Percentiles rank a stretch among this genome's conserved stretches.
These are phyloP conservation scores for Paradoxurus hermaphroditus DNA, from an alignment of 2,113 vertebrate genomes.

Conservation along the genomic window DNA sequence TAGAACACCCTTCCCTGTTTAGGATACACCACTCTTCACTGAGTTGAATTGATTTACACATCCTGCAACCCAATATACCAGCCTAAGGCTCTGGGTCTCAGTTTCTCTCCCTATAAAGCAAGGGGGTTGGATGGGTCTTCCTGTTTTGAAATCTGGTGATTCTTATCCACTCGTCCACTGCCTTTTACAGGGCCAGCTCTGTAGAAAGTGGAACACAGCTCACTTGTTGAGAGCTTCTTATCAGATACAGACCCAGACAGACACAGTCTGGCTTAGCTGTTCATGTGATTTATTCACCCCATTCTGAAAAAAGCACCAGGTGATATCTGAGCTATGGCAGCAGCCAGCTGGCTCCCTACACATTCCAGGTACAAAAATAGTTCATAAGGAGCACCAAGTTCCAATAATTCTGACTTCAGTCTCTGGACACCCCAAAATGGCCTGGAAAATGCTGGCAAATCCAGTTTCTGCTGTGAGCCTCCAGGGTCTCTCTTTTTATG, in stretches of 20 bases:
- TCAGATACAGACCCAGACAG: conserved; percentile 78
- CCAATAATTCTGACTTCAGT: conserved; percentile 38
- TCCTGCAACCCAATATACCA: conserved; percentile 14
- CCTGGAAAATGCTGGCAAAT: conserved; percentile 17
- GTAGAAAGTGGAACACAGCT: conserved; percentile 58
- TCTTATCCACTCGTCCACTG: not conserved
- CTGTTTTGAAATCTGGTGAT: conserved; percentile 32
- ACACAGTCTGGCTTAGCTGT: conserved; percentile 67
- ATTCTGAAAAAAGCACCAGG: conserved; percentile 67
- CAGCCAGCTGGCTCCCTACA: conserved; percentile 61
- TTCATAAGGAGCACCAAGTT: conserved; percentile 12
- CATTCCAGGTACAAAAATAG: conserved; percentile 68
- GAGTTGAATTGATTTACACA: not conserved
- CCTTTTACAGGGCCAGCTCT: not conserved
- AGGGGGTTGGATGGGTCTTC: not conserved
- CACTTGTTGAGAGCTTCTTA: conserved; percentile 66
- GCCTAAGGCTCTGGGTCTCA: not conserved
- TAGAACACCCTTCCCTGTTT: not conserved
- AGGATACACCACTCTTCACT: not conserved
- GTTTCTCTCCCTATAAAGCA: not conserved
- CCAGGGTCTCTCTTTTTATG: not conserved
- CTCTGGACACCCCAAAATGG: not conserved
- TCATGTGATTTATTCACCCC: conserved; percentile 59
- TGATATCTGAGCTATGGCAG: conserved; percentile 67
- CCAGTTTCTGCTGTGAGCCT: not conserved